Conservation (phyloP, 2,888 invertebrate species). For the Parascotia fuliginaria region DNA sequence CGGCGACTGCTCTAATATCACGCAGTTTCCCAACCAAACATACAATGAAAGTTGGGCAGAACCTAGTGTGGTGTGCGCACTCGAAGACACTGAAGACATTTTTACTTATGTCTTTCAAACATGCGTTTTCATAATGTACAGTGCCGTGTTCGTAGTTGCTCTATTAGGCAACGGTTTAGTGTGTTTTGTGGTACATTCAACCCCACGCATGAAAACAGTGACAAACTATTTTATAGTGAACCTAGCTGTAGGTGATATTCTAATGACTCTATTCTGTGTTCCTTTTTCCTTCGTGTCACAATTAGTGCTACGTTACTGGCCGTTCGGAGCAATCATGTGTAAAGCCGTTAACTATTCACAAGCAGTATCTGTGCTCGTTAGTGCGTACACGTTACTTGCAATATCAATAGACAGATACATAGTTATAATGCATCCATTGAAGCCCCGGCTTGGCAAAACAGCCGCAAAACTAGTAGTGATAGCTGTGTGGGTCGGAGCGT, state of each 20-base stretch:
- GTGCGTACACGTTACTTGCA: constrained; percentile 95
- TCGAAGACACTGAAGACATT: constrained; percentile 54
- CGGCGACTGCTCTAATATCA: background rate
- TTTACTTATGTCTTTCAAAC: constrained; percentile 85
- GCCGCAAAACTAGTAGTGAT: constrained; percentile 89
- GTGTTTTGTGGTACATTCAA: constrained; percentile 93
- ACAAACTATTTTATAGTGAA: constrained; percentile 97
- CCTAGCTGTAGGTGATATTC: constrained; percentile 94
- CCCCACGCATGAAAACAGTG: constrained; percentile 95
- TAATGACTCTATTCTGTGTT: constrained; percentile 96
- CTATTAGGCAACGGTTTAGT: constrained; percentile 91
- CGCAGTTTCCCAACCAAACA: background rate
- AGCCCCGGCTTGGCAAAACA: constrained; percentile 91
- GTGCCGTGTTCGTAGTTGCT: constrained; percentile 89
- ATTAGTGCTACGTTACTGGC: constrained; percentile 93
- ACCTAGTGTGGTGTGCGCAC: constrained; percentile 1
- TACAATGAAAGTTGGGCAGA: background rate
- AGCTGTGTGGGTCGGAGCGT: constrained; percentile 90
- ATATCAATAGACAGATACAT: constrained; percentile 96
- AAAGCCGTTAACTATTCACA: constrained; percentile 93
- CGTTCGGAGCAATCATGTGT: constrained; percentile 93
- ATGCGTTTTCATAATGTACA: constrained; percentile 89
- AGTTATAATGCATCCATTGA: constrained; percentile 95
- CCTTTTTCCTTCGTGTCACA: constrained; percentile 96
- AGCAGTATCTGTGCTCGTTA: constrained; percentile 92